These are phyloP conservation scores for Gymnobelideus leadbeateri DNA, from an alignment of 2,113 vertebrate genomes.

Conservation along the genomic window DNA sequence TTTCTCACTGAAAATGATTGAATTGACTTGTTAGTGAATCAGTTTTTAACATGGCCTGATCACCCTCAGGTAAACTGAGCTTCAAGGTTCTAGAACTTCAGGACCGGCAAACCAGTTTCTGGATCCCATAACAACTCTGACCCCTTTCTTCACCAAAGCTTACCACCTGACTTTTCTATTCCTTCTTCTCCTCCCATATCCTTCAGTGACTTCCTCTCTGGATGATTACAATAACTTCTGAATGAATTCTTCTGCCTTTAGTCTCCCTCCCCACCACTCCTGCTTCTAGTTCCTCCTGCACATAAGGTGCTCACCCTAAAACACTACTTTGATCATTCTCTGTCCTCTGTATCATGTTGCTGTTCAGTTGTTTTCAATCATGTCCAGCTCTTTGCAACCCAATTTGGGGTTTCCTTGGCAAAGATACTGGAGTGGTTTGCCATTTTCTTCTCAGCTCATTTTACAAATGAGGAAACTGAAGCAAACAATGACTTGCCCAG, in stretches of 20 bases:
- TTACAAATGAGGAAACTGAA: too few species aligned
- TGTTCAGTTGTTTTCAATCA: too few species aligned
- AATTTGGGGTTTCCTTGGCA: too few species aligned
- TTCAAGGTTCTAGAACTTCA: background rate
- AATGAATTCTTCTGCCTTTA: background rate
- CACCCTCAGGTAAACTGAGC: background rate
- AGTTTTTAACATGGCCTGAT: background rate
- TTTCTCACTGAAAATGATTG: too few species aligned
- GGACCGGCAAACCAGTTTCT: background rate
- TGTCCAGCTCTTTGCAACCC: too few species aligned
- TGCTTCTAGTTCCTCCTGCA: background rate
- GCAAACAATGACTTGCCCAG: too few species aligned
- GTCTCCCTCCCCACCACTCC: background rate
- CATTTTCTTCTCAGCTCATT: too few species aligned
- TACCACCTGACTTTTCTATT: background rate
- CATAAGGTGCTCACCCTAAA: background rate
- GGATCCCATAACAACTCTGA: slow-evolving; percentile 28
- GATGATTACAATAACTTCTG: background rate
- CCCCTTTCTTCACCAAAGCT: background rate
- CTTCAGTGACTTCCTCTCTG: background rate
- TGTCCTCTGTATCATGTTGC: too few species aligned
- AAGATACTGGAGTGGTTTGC: too few species aligned
- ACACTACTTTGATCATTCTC: background rate
- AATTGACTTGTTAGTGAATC: background rate
- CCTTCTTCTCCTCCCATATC: background rate